Percentiles rank a stretch among this genome's conserved stretches.
Conservation (phyloP, 1,140 invertebrate species). For the Drosophila sproati region DNA sequence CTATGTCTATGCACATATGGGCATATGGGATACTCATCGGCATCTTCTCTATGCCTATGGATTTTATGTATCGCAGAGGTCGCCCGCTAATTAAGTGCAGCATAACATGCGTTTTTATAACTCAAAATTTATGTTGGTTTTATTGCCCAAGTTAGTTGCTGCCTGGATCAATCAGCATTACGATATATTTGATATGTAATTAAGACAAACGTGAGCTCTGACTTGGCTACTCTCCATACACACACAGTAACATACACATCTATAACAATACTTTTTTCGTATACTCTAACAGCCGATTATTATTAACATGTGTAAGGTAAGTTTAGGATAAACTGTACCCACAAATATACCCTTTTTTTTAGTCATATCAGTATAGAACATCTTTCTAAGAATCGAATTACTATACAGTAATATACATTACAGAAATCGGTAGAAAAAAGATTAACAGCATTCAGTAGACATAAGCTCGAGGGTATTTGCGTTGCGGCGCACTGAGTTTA, state of each 20-base stretch:
- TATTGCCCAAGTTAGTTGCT: constrained; percentile 53
- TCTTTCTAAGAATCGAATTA: no score
- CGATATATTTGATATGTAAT: constrained; percentile 82
- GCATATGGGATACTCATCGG: constrained; percentile 56
- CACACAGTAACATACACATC: background rate
- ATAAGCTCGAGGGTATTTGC: no score
- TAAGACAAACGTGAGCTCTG: constrained; percentile 67
- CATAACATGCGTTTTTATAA: constrained; percentile 82
- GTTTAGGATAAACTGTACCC: background rate
- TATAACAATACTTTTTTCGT: constrained; percentile 34
- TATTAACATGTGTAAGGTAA: background rate
- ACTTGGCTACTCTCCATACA: constrained; percentile 1
- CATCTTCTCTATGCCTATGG: background rate
- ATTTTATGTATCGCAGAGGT: constrained; percentile 40
- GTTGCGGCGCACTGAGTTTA: background rate
- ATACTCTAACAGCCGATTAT: background rate
- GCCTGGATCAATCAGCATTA: constrained; percentile 65
- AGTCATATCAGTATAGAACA: no score
- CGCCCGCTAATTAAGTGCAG: constrained; percentile 78
- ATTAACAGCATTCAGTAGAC: no score
- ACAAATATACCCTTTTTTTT: background rate
- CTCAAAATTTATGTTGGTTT: constrained; percentile 80
- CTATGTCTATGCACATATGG: constrained; percentile 38
- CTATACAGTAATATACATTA: no score
- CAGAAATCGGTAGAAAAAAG: no score